These are phyloP conservation scores for Timema cristinae DNA, from an alignment of 2,888 invertebrate genomes.

Conservation along the genomic window DNA sequence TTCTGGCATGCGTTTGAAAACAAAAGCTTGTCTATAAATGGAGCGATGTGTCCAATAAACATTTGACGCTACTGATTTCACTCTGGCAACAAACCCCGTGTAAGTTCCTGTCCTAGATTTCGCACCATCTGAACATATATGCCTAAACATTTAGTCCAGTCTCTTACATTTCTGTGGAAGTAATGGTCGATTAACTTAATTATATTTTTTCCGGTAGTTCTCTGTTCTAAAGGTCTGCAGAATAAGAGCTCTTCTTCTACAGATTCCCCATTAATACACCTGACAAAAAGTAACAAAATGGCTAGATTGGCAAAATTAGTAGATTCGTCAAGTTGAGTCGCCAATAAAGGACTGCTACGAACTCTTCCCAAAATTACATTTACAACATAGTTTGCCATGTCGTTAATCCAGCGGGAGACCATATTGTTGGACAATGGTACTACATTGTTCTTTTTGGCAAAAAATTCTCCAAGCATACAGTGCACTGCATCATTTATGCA, in stretches of 20 bases:
- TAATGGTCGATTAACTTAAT: not conserved
- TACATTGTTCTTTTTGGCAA: not conserved
- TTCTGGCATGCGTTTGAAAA: not conserved
- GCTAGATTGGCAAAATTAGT: not conserved
- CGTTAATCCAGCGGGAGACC: not conserved
- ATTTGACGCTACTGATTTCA: too few species aligned
- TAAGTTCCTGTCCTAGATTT: not conserved
- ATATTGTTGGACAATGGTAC: not conserved
- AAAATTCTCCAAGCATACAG: too few species aligned
- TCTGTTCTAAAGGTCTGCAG: constrained; percentile 7
- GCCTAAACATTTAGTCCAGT: too few species aligned
- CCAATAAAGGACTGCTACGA: not conserved
- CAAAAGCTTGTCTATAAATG: not conserved
- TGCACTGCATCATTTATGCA: too few species aligned
- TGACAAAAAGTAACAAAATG: not conserved
- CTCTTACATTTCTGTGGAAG: not conserved
- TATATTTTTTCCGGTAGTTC: not conserved
- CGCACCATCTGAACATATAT: not conserved
- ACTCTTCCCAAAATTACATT: not conserved
- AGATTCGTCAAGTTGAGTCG: not conserved
- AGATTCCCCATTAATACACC: not conserved
- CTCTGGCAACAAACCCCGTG: too few species aligned
- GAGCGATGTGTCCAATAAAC: too few species aligned
- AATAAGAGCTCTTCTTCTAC: not conserved
- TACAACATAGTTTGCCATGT: not conserved